Percentiles rank a stretch among this genome's conserved stretches.
phyloP scores from a whole-genome alignment of 2,888 invertebrate species.

The Argyresthia goedartella region DNA sequence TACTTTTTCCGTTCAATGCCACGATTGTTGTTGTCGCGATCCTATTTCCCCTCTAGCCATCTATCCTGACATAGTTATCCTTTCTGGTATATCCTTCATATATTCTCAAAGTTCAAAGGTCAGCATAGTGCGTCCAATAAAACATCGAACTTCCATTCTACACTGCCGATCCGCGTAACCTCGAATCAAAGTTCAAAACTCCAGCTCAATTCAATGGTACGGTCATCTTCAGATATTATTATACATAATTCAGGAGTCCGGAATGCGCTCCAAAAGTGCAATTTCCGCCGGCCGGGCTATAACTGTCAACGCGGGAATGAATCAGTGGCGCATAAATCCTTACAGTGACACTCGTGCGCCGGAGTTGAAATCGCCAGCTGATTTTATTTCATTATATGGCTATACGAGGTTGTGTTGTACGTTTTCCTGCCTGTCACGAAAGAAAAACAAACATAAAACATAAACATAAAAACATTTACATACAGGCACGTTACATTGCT shows the following conservation, averaged over 20 bases:
- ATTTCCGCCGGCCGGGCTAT: constrained; percentile 54
- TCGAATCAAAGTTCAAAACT: background rate
- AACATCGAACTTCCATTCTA: too few relatives aligned
- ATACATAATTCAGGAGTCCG: constrained; percentile 45
- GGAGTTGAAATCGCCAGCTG: constrained; percentile 15
- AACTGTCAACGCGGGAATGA: constrained; percentile 60
- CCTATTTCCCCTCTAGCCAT: too few relatives aligned
- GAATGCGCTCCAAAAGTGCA: constrained; percentile 59
- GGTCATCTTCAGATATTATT: constrained; percentile 44
- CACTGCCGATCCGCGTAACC: background rate
- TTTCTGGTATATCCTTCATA: too few relatives aligned
- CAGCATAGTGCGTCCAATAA: too few relatives aligned
- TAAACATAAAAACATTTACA: too few relatives aligned
- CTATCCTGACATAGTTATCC: too few relatives aligned
- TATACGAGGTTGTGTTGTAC: too few relatives aligned
- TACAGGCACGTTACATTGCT: too few relatives aligned
- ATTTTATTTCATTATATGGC: constrained; percentile 44
- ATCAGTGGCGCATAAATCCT: constrained; percentile 60
- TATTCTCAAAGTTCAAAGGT: background rate
- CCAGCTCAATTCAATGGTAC: constrained; percentile 10
- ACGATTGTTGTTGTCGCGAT: too few relatives aligned
- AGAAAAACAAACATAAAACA: too few relatives aligned
- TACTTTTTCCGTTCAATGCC: too few relatives aligned
- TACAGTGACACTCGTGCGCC: constrained; percentile 30
- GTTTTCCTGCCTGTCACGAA: too few relatives aligned